Conservation (phyloP, 2,797 vertebrate genomes). For the Hoplostethus mediterraneus region DNA sequence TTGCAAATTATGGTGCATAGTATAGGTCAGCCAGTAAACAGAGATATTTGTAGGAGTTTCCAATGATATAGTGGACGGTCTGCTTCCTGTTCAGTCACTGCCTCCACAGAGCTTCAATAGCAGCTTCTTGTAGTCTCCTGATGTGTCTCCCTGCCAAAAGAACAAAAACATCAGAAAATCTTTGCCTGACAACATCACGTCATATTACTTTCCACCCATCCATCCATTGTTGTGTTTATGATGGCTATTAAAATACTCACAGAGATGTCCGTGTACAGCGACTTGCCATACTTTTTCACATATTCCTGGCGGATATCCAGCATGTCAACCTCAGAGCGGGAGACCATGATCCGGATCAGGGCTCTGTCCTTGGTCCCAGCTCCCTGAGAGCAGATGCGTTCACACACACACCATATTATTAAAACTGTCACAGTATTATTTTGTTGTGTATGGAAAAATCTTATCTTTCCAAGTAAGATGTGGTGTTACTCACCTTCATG, state of each 20-base stretch:
- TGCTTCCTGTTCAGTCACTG: conserved; percentile 87
- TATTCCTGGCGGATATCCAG: conserved; percentile 94
- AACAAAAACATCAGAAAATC: conserved; percentile 17
- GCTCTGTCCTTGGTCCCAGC: conserved; percentile 95
- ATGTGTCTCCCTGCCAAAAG: conserved; percentile 93
- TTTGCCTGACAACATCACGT: background rate
- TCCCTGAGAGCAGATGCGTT: conserved; percentile 81
- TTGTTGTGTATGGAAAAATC: background rate
- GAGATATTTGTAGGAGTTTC: conserved; percentile 29
- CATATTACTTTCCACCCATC: background rate
- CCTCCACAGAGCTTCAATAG: conserved; percentile 96
- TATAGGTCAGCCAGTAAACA: conserved; percentile 41
- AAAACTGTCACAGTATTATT: background rate
- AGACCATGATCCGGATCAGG: conserved; percentile 96
- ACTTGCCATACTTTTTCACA: conserved; percentile 91
- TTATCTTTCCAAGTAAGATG: background rate
- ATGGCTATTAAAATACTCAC: conserved; percentile 80
- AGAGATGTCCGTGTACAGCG: conserved; percentile 92
- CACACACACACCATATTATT: background rate
- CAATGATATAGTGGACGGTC: background rate
- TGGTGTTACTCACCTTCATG: conserved; percentile 90
- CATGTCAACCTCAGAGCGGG: conserved; percentile 95
- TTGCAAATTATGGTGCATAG: conserved; percentile 34
- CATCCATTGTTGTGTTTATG: background rate
- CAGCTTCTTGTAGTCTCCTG: conserved; percentile 97